Percentiles rank a stretch among this genome's conserved stretches.
Conservation (phyloP, 2,888 invertebrate genomes). For the Erebia palarica region DNA sequence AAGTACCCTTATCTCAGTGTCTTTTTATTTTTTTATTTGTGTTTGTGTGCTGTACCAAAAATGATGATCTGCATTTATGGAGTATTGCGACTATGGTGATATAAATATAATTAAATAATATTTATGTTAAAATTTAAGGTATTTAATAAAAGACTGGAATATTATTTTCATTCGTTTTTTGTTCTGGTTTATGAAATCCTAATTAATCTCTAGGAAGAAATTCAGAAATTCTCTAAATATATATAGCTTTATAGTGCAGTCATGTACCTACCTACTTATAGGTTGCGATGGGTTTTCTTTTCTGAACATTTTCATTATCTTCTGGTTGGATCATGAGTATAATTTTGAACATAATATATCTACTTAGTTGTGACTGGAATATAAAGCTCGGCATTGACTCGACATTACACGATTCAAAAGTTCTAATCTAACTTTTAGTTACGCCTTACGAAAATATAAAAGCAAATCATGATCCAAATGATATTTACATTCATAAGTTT, state of each 20-base stretch:
- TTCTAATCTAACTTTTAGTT: constrained; percentile 32
- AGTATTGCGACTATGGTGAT: not conserved
- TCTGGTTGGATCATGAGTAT: too few relatives aligned
- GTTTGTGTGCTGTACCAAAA: not conserved
- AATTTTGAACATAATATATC: too few relatives aligned
- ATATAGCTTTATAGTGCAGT: too few relatives aligned
- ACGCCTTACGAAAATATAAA: constrained; percentile 5
- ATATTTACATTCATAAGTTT: not conserved
- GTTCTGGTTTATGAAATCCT: not conserved
- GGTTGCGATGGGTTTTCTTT: too few relatives aligned
- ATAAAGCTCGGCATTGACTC: too few relatives aligned
- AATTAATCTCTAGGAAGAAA: not conserved
- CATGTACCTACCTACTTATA: too few relatives aligned
- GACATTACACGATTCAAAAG: too few relatives aligned
- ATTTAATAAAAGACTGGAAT: constrained; percentile 12
- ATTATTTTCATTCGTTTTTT: not conserved
- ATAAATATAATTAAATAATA: not conserved
- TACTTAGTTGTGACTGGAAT: too few relatives aligned
- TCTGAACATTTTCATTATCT: too few relatives aligned
- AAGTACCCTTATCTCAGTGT: constrained; percentile 60
- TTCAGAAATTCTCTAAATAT: not conserved
- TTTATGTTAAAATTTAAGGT: not conserved
- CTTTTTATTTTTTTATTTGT: constrained; percentile 46
- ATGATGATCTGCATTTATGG: not conserved
- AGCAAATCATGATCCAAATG: constrained; percentile 10